These are phyloP conservation scores for Gastracanthus pulcherrimus DNA, from an alignment of 2,888 invertebrate genomes.

Conservation along the genomic window DNA sequence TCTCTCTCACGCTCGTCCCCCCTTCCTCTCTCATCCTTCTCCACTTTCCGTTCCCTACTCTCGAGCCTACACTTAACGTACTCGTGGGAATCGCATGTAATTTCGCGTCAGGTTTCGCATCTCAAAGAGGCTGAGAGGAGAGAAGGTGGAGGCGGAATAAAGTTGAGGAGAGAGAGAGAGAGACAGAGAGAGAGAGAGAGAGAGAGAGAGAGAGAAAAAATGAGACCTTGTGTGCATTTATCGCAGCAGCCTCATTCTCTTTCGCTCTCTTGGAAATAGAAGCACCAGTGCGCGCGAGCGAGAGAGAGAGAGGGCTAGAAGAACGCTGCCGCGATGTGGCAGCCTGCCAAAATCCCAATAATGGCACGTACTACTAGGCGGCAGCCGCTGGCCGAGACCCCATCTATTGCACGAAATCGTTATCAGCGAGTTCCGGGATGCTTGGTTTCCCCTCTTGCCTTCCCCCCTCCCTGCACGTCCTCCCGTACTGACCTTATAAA, in stretches of 20 bases:
- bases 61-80: slow-evolving; percentile 2
- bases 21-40: background rate
- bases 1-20: background rate
- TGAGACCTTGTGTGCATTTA: slow-evolving; percentile 35
- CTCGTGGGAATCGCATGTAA: slow-evolving; percentile 38
- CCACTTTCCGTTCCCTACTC: background rate
- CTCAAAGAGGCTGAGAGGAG: background rate
- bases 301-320: background rate
- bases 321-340: slow-evolving; percentile 55
- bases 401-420: slow-evolving; percentile 61
- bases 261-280: background rate
- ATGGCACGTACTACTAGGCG: slow-evolving; percentile 61
- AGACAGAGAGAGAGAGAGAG: background rate
- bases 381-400: slow-evolving; percentile 53
- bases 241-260: background rate
- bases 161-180: too few relatives aligned
- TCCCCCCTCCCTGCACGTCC: background rate
- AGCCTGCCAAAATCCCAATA: slow-evolving; percentile 63
- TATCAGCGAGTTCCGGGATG: slow-evolving; percentile 57
- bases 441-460: too few relatives aligned
- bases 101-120: slow-evolving; percentile 14
- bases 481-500: slow-evolving; percentile 40
- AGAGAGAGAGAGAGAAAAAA: background rate
- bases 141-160: too few relatives aligned
- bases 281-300: background rate